phyloP scores from a whole-genome alignment of 2,113 vertebrate species.

The Panthera uncia region DNA sequence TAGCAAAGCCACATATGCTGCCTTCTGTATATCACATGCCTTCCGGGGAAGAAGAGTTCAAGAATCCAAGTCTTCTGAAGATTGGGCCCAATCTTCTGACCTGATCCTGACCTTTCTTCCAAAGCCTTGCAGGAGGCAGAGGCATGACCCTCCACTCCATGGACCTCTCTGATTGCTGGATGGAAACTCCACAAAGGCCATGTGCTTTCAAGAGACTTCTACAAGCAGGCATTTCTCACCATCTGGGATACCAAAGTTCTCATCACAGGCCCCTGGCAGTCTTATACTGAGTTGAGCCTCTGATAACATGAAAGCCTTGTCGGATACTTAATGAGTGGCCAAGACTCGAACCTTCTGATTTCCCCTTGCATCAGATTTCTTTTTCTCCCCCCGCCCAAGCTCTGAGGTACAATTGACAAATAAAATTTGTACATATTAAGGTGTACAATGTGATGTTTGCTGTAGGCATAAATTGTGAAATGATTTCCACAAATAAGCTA shows the following conservation, averaged over 20 bases:
- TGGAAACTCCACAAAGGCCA: background rate
- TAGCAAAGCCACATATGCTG: background rate
- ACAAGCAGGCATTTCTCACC: background rate
- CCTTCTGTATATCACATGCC: background rate
- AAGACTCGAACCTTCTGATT: slow-evolving; percentile 9
- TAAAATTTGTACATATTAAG: background rate
- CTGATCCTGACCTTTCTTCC: background rate
- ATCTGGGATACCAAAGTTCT: background rate
- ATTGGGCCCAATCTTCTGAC: background rate
- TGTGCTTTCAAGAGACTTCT: background rate
- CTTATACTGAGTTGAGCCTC: background rate
- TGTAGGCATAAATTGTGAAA: background rate
- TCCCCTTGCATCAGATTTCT: background rate
- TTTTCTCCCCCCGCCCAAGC: background rate
- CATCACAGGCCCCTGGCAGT: background rate
- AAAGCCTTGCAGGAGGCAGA: background rate
- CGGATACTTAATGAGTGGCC: slow-evolving; percentile 28
- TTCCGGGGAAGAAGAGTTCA: background rate
- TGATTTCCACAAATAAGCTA: background rate
- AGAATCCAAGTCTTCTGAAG: background rate
- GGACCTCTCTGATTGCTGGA: background rate
- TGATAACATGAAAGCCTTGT: background rate
- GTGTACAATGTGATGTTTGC: background rate
- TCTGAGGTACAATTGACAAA: background rate
- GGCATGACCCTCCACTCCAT: background rate